Base-by-base conservation (phyloP, 2,888 invertebrate species). In the Microplitis deprimator region DNA sequence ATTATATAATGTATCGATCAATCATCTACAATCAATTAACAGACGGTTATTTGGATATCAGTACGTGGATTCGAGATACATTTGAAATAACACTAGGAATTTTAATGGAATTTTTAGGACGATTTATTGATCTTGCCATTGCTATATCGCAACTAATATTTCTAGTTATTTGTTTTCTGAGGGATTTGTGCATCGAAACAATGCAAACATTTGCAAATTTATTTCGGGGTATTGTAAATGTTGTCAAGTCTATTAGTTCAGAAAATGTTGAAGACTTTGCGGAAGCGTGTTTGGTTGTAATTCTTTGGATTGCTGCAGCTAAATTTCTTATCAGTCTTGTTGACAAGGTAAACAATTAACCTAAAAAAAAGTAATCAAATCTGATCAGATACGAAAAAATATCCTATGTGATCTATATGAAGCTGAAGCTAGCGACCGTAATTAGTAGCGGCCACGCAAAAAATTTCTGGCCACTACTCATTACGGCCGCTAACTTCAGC, bases 211-310 rank as follows among this genome's bases (percentile, higher is more conserved):
- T 88, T 69, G 84, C 82, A 0, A 85, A 86, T 65, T 72, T 87
- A 13, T 86, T 88, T 75, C 84, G 84, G 40, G 85, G 85, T 2
- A 80, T 87, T 68, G 84, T 87, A 41, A 84, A 85, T 5, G 78
- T 86, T 17, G 76, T 88, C 20, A 83, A 82, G 38, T 82, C 77
- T 10, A 85, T 89, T n/a, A 84, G 77, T 41, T 84, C 84, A 77
- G 86, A 88, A 2, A 87, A 88, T 38, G 81, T 88, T 61, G 89
- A 89, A 61, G 86, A 87, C 17, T 85, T 89, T 40, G 85, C 84
- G 0, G 84, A 84, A 0, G 86, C 86, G 1, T 87, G 86, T 40
- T 83, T 88, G 68, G 85, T 89, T 16, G 80, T 87, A 16, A 62
- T 86, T 0, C 83, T 88, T 8, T 89, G 86, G 85, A 68, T 84